phyloP scores from a whole-genome alignment of 1,140 invertebrate species.

The Eumeta japonica region DNA sequence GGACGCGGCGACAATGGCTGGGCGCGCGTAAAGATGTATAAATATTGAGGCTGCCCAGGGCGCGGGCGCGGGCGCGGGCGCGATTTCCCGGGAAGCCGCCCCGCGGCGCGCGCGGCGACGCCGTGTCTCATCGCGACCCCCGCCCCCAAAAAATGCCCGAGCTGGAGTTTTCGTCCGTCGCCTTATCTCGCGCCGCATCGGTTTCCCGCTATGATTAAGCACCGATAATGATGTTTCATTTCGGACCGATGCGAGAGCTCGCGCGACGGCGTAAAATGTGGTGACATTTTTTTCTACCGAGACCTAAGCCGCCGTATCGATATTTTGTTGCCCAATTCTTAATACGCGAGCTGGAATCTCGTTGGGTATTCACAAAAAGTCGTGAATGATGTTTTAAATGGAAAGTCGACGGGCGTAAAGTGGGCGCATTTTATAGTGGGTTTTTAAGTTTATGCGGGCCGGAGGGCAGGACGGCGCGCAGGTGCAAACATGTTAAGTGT shows the following conservation, averaged over 20 bases:
- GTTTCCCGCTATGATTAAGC: constrained; percentile 43
- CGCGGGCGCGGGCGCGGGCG: constrained; percentile 8
- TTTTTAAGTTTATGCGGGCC: background rate
- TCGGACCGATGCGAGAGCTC: constrained; percentile 38
- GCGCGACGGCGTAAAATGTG: constrained; percentile 21
- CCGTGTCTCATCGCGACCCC: constrained; percentile 39
- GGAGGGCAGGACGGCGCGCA: constrained; percentile 21
- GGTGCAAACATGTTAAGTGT: constrained; percentile 58
- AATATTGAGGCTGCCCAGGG: constrained; percentile 35
- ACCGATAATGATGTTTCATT: constrained; percentile 56
- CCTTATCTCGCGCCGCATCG: constrained; percentile 47
- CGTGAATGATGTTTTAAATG: background rate
- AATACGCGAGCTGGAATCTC: constrained; percentile 1
- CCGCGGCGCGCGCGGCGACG: constrained; percentile 48
- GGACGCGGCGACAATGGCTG: constrained; percentile 28
- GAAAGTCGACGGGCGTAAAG: no score
- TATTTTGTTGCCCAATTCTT: background rate
- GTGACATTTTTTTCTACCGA: constrained; percentile 34
- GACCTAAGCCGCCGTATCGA: no score
- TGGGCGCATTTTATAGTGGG: no score
- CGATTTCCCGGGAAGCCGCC: constrained; percentile 43
- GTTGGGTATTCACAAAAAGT: constrained; percentile 1
- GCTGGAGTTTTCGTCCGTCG: constrained; percentile 34
- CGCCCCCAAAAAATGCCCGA: constrained; percentile 1
- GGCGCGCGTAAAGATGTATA: constrained; percentile 45